These are phyloP conservation scores for Cetonia aurata DNA, from an alignment of 2,888 invertebrate species.

Conservation along the genomic window DNA sequence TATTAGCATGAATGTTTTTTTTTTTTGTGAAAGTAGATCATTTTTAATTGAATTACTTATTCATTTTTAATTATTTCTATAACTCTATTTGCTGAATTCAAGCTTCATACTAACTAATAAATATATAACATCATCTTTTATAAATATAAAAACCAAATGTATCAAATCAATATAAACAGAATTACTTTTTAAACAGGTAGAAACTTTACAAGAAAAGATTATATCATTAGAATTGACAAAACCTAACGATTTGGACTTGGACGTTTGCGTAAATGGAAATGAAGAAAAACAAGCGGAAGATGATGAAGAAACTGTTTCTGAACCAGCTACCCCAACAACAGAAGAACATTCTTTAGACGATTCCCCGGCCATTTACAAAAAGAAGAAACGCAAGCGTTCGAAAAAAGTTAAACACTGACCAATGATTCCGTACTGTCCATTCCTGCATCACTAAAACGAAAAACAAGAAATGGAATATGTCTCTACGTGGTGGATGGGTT, in stretches of 20 bases:
- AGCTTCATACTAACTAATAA: slow-evolving; percentile 8
- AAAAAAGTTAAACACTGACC: slow-evolving; percentile 67
- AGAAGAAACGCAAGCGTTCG: slow-evolving; percentile 69
- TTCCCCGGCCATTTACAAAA: slow-evolving; percentile 64
- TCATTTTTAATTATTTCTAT: no score
- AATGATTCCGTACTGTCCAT: slow-evolving; percentile 37
- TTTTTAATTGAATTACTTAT: no score
- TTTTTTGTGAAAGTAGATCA: no score
- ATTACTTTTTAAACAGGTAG: slow-evolving; percentile 73
- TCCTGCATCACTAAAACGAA: slow-evolving; percentile 36
- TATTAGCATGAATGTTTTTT: slow-evolving; percentile 10
- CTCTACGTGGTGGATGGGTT: slow-evolving; percentile 60
- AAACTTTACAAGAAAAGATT: slow-evolving; percentile 92
- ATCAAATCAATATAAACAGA: not conserved
- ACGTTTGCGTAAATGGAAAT: slow-evolving; percentile 56
- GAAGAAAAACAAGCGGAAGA: slow-evolving; percentile 60
- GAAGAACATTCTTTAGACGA: slow-evolving; percentile 68
- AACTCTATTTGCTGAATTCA: no score
- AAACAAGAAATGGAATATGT: slow-evolving; percentile 35
- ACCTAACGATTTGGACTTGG: slow-evolving; percentile 56
- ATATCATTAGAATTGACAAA: slow-evolving; percentile 87
- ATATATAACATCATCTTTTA: not conserved
- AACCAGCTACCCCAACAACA: slow-evolving; percentile 69
- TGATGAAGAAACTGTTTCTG: slow-evolving; percentile 65
- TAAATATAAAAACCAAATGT: not conserved